Evolutionary conservation across 1,140 invertebrate species (phyloP).

Genomic region (Drepana arcuata): DNA sequence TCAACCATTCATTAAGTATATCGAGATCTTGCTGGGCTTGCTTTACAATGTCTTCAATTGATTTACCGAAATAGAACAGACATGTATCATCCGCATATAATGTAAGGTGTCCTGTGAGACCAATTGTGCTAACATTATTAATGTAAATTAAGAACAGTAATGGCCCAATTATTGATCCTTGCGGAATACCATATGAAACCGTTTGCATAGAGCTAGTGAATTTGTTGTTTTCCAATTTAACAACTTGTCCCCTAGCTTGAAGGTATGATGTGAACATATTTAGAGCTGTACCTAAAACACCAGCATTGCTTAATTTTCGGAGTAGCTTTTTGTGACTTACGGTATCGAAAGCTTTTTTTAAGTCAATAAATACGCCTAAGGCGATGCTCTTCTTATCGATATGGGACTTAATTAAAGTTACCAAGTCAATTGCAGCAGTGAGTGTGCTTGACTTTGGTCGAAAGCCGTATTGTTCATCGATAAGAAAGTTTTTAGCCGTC

Average conservation of each 20-base stretch:
- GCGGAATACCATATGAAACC: not conserved
- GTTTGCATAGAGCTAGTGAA: not conserved
- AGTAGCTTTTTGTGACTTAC: constrained; percentile 1
- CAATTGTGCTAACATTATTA: constrained; percentile 1
- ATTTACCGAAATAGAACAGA: constrained; percentile 15
- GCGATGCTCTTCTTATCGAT: not conserved
- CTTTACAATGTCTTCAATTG: not conserved
- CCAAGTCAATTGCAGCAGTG: not conserved
- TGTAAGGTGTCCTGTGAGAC: constrained; percentile 2
- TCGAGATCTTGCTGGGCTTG: constrained; percentile 5
- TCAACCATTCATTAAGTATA: constrained; percentile 2
- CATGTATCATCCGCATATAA: constrained; percentile 23
- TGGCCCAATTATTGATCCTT: not conserved
- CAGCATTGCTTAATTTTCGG: constrained; percentile 3
- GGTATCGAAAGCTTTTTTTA: not conserved
- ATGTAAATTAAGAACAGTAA: constrained; percentile 6
- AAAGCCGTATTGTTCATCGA: not conserved
- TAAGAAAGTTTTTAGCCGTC: not conserved
- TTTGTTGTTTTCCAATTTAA: not conserved
- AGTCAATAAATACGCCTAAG: constrained; percentile 1
- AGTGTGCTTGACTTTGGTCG: constrained; percentile 1
- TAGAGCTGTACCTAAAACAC: not conserved
- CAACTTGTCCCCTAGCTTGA: not conserved
- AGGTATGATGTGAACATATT: constrained; percentile 1
- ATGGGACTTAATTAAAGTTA: not conserved